Conservation (phyloP, 1,140 invertebrate genomes). For the Lanistes nyassanus region DNA sequence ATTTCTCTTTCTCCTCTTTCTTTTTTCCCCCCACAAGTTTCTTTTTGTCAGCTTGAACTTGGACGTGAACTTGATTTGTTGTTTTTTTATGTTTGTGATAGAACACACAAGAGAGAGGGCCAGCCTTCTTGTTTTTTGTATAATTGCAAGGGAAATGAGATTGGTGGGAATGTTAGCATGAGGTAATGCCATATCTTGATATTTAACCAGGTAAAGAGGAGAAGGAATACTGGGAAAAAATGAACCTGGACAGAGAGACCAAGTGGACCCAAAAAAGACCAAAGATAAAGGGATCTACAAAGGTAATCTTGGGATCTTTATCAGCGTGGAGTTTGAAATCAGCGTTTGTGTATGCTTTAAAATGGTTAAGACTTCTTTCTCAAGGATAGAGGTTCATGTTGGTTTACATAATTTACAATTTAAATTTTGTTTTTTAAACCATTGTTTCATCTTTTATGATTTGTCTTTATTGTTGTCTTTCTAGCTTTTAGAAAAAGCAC, state of each 20-base stretch:
- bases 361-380: background rate
- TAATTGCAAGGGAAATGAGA: background rate
- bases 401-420: background rate
- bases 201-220: conserved; percentile 51
- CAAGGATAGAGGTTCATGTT: background rate
- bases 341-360: background rate
- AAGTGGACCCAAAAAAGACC: conserved; percentile 42
- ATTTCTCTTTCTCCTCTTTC: background rate
- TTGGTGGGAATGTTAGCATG: background rate
- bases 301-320: conserved; percentile 8
- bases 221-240: conserved; percentile 59
- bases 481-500: conserved; percentile 51
- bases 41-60: too few relatives aligned
- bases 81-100: background rate
- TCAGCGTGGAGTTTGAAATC: background rate
- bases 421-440: conserved; percentile 4
- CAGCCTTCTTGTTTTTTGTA: background rate
- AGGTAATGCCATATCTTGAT: background rate
- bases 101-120: background rate
- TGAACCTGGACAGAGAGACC: conserved; percentile 49
- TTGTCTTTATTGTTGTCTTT: conserved; percentile 20
- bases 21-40: too few relatives aligned
- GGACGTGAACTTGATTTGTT: background rate
- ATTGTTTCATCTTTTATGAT: background rate
- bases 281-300: conserved; percentile 54